Evolutionary conservation across 2,888 invertebrate genomes (phyloP).

Genomic region (Tipula vernalis): DNA sequence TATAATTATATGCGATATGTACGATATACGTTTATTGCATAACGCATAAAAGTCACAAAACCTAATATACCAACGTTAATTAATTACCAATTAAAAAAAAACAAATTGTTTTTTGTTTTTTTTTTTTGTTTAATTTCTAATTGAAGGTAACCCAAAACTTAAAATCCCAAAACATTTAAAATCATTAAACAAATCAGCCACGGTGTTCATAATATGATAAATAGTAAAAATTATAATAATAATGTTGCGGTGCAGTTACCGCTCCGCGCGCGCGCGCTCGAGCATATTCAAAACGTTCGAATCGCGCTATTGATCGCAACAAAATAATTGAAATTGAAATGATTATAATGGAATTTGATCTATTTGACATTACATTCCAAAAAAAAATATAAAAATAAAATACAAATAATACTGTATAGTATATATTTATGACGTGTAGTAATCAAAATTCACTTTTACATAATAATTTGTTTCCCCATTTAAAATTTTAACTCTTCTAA

Average conservation of each 20-base stretch:
- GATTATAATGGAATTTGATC: background rate
- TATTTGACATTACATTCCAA: constrained; percentile 4
- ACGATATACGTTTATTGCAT: background rate
- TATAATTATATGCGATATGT: background rate
- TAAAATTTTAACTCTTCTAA: background rate
- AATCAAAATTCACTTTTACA: background rate
- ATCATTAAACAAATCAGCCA: background rate
- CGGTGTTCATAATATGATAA: background rate
- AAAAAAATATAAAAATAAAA: background rate
- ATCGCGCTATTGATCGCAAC: background rate
- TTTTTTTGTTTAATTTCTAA: background rate
- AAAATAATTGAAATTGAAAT: background rate
- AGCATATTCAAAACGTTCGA: background rate
- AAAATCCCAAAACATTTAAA: constrained; percentile 4
- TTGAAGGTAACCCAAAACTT: background rate
- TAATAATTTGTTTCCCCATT: background rate
- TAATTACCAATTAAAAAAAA: background rate
- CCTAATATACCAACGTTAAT: background rate
- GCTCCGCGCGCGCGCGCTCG: background rate
- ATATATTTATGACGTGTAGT: background rate
- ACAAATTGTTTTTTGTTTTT: background rate
- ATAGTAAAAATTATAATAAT: background rate
- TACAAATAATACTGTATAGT: background rate
- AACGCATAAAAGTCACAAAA: background rate
- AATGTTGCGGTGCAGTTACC: background rate